A percentile compares a stretch with the other conserved stretches of the same genome.
Conservation (phyloP, 1,140 invertebrate species). For the Drosophila neocordata region DNA sequence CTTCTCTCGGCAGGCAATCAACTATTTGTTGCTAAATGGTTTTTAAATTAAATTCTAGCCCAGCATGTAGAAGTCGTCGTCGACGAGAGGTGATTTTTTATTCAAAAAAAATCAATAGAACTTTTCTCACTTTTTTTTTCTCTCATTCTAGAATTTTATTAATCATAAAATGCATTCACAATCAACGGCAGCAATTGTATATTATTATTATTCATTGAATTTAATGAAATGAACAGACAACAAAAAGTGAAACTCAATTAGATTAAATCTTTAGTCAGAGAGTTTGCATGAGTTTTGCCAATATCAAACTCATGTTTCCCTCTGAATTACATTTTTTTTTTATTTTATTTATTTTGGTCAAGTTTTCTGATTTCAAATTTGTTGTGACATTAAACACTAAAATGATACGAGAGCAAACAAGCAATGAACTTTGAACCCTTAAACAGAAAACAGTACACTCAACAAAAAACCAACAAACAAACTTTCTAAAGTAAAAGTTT, state of each 20-base stretch:
- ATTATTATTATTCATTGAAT: slow-evolving; percentile 52
- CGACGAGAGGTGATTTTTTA: not conserved
- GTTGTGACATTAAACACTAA: not conserved
- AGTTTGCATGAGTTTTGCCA: slow-evolving; percentile 11
- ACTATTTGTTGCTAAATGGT: not conserved
- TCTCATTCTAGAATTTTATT: slow-evolving; percentile 17
- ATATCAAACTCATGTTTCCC: not conserved
- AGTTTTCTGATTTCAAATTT: not conserved
- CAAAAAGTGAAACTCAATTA: slow-evolving; percentile 65
- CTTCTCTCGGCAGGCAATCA: slow-evolving; percentile 11
- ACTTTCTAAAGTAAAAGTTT: too few species aligned
- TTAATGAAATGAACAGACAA: slow-evolving; percentile 70
- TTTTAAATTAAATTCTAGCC: slow-evolving; percentile 18
- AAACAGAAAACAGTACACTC: not conserved
- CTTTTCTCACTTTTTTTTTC: not conserved
- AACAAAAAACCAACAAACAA: not conserved
- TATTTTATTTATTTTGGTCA: too few species aligned
- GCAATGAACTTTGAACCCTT: not conserved
- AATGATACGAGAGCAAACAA: not conserved
- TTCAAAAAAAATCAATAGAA: slow-evolving; percentile 8
- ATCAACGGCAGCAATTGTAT: slow-evolving; percentile 24
- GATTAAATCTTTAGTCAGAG: slow-evolving; percentile 32
- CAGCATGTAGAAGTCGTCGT: not conserved
- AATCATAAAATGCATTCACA: slow-evolving; percentile 2
- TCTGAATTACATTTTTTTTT: not conserved